Conservation (phyloP, 2,113 vertebrate species). For the Burhinus bistriatus region DNA sequence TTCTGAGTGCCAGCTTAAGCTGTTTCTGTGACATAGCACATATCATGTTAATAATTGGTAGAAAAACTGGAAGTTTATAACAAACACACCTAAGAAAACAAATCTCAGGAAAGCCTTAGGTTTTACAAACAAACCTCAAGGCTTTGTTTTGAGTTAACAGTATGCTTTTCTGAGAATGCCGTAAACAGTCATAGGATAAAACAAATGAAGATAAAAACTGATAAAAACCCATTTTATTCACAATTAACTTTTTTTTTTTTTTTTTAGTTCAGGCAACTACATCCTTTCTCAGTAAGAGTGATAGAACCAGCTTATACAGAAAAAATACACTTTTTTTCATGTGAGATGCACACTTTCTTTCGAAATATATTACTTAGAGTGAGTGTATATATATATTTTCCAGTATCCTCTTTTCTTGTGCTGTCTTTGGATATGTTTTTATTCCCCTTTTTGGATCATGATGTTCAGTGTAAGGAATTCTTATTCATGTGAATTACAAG, state of each 20-base stretch:
- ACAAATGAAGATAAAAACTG: neutral
- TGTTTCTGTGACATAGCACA: neutral
- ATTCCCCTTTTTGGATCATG: neutral
- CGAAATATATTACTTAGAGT: neutral
- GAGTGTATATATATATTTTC: neutral
- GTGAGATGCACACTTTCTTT: neutral
- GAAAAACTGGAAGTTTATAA: neutral
- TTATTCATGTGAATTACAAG: neutral
- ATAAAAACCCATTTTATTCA: neutral
- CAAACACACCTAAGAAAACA: slow-evolving; percentile 5
- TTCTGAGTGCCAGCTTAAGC: neutral
- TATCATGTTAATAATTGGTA: neutral
- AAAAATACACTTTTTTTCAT: neutral
- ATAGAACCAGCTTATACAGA: neutral
- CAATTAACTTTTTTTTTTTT: neutral
- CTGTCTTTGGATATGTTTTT: neutral
- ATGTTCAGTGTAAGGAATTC: neutral
- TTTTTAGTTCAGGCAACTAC: neutral
- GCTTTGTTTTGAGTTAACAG: neutral
- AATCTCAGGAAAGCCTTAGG: slow-evolving; percentile 36
- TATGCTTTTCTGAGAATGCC: slow-evolving; percentile 32
- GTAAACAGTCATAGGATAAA: neutral
- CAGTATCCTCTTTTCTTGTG: neutral
- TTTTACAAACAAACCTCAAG: neutral
- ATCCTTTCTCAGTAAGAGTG: neutral